Evolutionary conservation across 2,113 vertebrate species (phyloP).

Genomic region (Podilymbus podiceps): DNA sequence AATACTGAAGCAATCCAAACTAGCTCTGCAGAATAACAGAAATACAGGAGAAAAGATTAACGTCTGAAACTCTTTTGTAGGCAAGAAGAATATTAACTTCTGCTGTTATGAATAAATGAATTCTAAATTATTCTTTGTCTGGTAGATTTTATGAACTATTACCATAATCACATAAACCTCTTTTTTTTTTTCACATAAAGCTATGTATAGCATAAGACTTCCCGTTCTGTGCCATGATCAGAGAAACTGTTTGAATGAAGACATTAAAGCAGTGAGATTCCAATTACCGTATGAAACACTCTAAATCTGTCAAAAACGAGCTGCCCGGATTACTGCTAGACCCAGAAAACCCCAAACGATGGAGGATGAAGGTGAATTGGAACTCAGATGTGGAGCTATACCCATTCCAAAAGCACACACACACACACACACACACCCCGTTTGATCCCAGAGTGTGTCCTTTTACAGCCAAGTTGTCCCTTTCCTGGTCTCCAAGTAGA

Average conservation of each 20-base stretch:
- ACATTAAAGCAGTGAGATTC: slow-evolving; percentile 29
- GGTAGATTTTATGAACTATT: slow-evolving; percentile 1
- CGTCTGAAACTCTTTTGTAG: not conserved
- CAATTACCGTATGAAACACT: slow-evolving; percentile 24
- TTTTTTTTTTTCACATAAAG: not conserved
- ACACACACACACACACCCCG: too few species aligned
- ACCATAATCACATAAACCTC: slow-evolving; percentile 7
- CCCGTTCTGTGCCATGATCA: slow-evolving; percentile 21
- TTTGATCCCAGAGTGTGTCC: not conserved
- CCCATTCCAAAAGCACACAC: not conserved
- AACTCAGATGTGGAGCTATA: not conserved
- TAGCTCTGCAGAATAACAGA: not conserved
- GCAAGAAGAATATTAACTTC: not conserved
- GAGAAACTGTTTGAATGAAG: slow-evolving; percentile 50
- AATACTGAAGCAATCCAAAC: not conserved
- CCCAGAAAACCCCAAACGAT: not conserved
- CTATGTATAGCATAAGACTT: not conserved
- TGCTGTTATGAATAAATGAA: slow-evolving; percentile 46
- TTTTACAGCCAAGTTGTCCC: not conserved
- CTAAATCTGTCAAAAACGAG: slow-evolving; percentile 37
- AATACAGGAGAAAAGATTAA: not conserved
- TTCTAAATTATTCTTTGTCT: slow-evolving; percentile 34
- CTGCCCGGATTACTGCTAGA: not conserved
- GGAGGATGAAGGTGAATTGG: not conserved
- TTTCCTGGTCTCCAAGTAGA: not conserved